These are phyloP conservation scores for Agrochola circellaris DNA, from an alignment of 2,888 invertebrate species.

Conservation along the genomic window DNA sequence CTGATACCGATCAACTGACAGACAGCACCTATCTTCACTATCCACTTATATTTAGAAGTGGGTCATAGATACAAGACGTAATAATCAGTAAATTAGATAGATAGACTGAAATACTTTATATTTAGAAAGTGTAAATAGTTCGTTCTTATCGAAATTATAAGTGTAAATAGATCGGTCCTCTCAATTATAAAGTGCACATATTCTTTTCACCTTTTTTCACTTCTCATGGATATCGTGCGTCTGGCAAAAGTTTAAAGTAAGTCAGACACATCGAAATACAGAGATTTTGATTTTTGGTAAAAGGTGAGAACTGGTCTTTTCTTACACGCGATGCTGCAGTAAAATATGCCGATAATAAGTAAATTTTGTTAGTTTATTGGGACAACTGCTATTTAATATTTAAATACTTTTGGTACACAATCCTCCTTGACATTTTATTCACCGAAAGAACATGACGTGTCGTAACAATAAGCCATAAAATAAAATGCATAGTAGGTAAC, in stretches of 20 bases:
- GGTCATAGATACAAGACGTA: background rate
- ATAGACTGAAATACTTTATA: background rate
- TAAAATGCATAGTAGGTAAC: background rate
- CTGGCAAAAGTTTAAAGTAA: background rate
- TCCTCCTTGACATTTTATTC: conserved; percentile 19
- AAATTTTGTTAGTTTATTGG: background rate
- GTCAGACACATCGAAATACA: conserved; percentile 1
- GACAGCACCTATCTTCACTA: background rate
- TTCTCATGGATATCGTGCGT: conserved; percentile 6
- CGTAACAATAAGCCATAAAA: conserved; percentile 2
- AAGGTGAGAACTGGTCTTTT: background rate
- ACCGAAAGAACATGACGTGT: background rate
- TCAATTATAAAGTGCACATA: background rate
- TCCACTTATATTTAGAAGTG: background rate
- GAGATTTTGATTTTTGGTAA: background rate
- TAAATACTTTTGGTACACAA: background rate
- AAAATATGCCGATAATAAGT: too few species aligned
- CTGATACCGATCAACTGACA: background rate
- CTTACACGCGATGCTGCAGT: too few species aligned
- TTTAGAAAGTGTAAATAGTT: conserved; percentile 1
- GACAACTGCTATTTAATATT: background rate
- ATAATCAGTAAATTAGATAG: background rate
- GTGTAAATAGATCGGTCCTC: background rate
- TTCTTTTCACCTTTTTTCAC: background rate
- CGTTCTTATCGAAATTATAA: background rate